These are phyloP conservation scores for Notothenia coriiceps DNA, from an alignment of 2,113 vertebrate species.

Conservation along the genomic window DNA sequence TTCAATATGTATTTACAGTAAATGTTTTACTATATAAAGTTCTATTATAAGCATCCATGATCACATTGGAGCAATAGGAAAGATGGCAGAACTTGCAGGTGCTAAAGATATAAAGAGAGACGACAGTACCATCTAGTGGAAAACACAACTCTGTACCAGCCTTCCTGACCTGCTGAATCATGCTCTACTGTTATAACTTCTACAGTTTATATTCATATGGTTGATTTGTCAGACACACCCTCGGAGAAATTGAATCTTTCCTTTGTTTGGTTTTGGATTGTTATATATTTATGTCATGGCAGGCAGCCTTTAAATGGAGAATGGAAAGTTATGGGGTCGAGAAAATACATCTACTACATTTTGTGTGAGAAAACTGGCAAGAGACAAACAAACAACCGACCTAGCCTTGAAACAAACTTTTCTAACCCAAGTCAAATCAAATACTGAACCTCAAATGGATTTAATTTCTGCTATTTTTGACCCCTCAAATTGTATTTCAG, in stretches of 20 bases:
- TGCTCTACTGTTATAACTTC: background rate
- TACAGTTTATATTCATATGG: background rate
- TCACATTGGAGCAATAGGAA: background rate
- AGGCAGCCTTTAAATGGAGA: background rate
- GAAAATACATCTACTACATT: background rate
- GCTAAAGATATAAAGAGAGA: slow-evolving; percentile 31
- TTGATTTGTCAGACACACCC: background rate
- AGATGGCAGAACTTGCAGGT: background rate
- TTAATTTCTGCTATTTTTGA: background rate
- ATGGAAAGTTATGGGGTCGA: background rate
- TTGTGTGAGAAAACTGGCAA: background rate
- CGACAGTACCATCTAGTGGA: slow-evolving; percentile 75
- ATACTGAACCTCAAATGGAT: background rate
- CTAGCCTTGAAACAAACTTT: background rate
- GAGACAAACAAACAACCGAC: background rate
- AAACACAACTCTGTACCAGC: slow-evolving; percentile 5
- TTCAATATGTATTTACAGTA: background rate
- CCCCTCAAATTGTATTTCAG: background rate
- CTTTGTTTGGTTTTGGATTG: background rate
- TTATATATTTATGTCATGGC: background rate
- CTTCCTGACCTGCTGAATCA: slow-evolving; percentile 47
- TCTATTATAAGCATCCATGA: background rate
- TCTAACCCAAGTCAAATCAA: background rate
- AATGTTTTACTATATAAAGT: background rate
- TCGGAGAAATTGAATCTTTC: background rate